Conservation (phyloP, 2,888 invertebrate species). For the Drosophila koepferae region DNA sequence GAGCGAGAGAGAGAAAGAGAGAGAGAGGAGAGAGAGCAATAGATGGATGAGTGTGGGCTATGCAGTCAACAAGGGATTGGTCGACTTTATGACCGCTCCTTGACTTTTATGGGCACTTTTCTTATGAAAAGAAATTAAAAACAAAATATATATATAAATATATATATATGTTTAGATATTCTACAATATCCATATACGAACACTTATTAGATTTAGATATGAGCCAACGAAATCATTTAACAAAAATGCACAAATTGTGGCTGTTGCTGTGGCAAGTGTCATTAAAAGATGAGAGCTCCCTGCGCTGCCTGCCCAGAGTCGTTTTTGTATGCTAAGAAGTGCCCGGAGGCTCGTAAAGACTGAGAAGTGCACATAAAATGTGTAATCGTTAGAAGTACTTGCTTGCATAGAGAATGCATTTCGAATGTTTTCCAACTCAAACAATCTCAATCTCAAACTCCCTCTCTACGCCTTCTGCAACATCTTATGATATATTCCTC, state of each 20-base stretch:
- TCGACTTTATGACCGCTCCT: slow-evolving; percentile 64
- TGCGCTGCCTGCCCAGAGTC: background rate
- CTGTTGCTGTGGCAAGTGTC: slow-evolving; percentile 62
- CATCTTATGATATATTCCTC: slow-evolving; percentile 2
- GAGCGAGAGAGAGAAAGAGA: background rate
- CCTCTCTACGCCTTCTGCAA: background rate
- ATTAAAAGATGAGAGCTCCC: slow-evolving; percentile 55
- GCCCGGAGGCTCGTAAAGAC: slow-evolving; percentile 64
- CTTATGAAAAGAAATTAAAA: slow-evolving; percentile 75
- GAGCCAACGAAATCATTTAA: slow-evolving; percentile 67
- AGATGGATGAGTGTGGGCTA: slow-evolving; percentile 8
- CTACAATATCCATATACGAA: slow-evolving; percentile 37
- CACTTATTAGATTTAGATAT: slow-evolving; percentile 73
- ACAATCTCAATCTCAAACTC: background rate
- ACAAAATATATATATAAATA: slow-evolving; percentile 28
- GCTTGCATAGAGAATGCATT: slow-evolving; percentile 61
- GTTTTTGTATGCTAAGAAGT: slow-evolving; percentile 71
- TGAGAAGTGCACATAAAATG: slow-evolving; percentile 70
- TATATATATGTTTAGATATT: slow-evolving; percentile 25
- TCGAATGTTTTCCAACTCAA: slow-evolving; percentile 19
- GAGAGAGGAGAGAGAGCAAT: slow-evolving; percentile 2
- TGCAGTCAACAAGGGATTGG: slow-evolving; percentile 46
- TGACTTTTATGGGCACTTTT: slow-evolving; percentile 73
- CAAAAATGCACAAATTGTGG: slow-evolving; percentile 61
- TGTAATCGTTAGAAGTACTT: slow-evolving; percentile 68